phyloP scores from a whole-genome alignment of 1,140 invertebrate species.

The Ceratosolen fusciceps region DNA sequence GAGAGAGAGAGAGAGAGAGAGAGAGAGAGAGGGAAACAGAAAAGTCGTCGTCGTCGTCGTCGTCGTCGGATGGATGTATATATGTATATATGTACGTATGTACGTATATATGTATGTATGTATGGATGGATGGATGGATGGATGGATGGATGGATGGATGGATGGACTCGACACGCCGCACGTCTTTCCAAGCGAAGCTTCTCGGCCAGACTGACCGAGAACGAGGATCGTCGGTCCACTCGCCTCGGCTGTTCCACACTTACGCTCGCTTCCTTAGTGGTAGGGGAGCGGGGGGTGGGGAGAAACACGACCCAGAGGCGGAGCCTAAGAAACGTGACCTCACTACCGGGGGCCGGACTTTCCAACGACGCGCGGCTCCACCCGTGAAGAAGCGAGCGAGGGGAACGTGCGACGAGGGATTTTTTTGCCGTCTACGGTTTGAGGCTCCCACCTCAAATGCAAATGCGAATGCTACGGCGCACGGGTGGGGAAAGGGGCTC shows the following conservation, averaged over 20 bases:
- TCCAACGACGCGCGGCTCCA: not conserved
- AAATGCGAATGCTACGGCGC: not conserved
- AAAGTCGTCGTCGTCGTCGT: too few species aligned
- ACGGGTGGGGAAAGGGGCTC: not conserved
- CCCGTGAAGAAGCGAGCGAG: slow-evolving; percentile 53
- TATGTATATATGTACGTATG: slow-evolving; percentile 1
- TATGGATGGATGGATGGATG: slow-evolving; percentile 6
- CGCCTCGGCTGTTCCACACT: not conserved
- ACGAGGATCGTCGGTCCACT: not conserved
- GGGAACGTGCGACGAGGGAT: not conserved
- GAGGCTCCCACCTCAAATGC: slow-evolving; percentile 30
- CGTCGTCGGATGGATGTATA: too few species aligned
- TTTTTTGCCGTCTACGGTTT: not conserved
- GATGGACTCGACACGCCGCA: slow-evolving; percentile 29
- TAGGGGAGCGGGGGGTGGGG: not conserved
- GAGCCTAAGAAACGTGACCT: not conserved
- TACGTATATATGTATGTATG: not conserved
- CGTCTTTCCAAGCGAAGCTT: slow-evolving; percentile 63
- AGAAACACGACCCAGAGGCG: slow-evolving; percentile 32
- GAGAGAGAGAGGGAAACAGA: not conserved
- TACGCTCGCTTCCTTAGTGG: slow-evolving; percentile 5
- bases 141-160: not conserved
- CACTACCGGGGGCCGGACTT: slow-evolving; percentile 14
- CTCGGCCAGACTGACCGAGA: slow-evolving; percentile 64
- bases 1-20: not conserved